These are phyloP conservation scores for Galaxias olidus DNA, from an alignment of 2,797 vertebrate genomes.

Conservation along the genomic window DNA sequence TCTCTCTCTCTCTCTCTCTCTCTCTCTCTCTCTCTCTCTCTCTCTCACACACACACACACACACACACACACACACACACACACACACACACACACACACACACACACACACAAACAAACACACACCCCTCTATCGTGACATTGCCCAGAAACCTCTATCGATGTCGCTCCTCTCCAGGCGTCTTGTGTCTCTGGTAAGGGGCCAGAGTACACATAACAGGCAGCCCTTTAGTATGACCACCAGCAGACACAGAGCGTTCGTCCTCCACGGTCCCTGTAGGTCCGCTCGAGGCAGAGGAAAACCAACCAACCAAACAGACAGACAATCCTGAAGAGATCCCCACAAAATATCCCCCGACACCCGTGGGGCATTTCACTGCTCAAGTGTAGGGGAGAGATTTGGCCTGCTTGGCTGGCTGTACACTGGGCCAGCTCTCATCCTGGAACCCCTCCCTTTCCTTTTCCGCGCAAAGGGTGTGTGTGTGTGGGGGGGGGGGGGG, in stretches of 20 bases:
- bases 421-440: not conserved
- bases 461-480: no score
- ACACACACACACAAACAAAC: not conserved
- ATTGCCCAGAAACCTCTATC: no score
- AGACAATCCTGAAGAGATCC: not conserved
- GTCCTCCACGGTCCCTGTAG: not conserved
- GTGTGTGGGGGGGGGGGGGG: no score
- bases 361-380: not conserved
- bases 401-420: not conserved
- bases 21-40: not conserved
- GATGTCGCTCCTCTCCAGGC: no score
- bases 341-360: not conserved
- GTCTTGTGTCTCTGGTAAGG: no score
- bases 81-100: not conserved
- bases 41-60: not conserved
- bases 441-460: not conserved
- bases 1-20: not conserved
- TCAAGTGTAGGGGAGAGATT: conserved; percentile 5
- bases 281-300: no score
- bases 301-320: not conserved
- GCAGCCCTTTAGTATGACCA: no score
- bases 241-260: not conserved
- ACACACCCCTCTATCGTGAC: no score
- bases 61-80: not conserved
- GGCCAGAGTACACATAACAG: no score